Evolutionary conservation across 2,113 vertebrate genomes (phyloP).

Genomic region (Callithrix jacchus): DNA sequence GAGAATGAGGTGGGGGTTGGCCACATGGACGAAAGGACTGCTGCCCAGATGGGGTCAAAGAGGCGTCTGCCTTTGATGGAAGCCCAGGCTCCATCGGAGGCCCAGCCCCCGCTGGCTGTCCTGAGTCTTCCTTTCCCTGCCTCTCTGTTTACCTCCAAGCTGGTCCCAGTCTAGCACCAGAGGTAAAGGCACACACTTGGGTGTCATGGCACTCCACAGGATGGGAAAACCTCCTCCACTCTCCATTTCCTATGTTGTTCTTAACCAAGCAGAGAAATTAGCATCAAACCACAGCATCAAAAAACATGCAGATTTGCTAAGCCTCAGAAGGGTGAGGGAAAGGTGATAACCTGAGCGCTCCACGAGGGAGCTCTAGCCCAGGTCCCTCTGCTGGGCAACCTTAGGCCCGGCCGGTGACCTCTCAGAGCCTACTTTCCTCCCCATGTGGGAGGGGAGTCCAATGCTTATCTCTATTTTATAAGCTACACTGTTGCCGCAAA

Average conservation of each 20-base stretch:
- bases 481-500: background rate
- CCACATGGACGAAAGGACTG: background rate
- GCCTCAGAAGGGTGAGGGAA: background rate
- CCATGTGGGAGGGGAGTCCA: background rate
- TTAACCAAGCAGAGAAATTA: background rate
- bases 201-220: background rate
- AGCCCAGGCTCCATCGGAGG: background rate
- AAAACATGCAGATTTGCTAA: background rate
- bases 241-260: background rate
- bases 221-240: background rate
- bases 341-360: background rate
- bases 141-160: background rate
- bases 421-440: background rate
- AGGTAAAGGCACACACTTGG: background rate
- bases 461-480: background rate
- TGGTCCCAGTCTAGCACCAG: background rate
- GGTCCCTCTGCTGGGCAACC: background rate
- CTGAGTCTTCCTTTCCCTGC: background rate
- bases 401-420: background rate
- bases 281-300: background rate
- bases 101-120: background rate
- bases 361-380: background rate
- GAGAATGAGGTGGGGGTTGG: background rate
- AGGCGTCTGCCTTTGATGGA: constrained; percentile 50
- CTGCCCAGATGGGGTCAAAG: constrained; percentile 49